Conservation (phyloP, 2,797 vertebrate species). For the Oreochromis mossambicus region DNA sequence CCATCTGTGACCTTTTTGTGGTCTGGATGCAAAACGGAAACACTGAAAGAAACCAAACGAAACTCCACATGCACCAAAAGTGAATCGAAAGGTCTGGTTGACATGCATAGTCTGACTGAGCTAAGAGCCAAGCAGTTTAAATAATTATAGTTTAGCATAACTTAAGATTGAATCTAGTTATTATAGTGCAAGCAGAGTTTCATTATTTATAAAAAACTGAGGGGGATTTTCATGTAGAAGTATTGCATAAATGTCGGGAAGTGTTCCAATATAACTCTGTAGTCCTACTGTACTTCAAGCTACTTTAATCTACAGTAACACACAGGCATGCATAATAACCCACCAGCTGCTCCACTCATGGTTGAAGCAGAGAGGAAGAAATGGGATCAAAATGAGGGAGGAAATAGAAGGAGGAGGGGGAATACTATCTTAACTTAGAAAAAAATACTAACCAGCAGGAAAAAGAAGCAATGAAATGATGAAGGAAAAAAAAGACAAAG, state of each 20-base stretch:
- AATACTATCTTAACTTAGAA: background rate
- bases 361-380: background rate
- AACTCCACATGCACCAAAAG: background rate
- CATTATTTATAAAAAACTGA: background rate
- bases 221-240: background rate
- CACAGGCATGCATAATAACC: background rate
- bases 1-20: constrained; percentile 14
- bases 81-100: background rate
- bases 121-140: background rate
- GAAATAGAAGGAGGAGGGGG: background rate
- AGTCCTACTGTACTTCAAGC: constrained; percentile 4
- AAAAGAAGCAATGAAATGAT: background rate
- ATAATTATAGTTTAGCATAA: background rate
- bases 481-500: background rate
- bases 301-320: background rate
- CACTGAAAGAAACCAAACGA: background rate
- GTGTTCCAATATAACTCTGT: background rate
- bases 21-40: constrained; percentile 3
- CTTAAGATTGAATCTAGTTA: background rate
- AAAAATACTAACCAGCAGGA: background rate
- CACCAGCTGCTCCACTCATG: constrained; percentile 53
- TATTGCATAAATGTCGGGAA: background rate
- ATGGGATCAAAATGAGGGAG: background rate
- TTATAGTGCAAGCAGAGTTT: background rate
- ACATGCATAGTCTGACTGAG: background rate